These are phyloP conservation scores for Microcebus tavaratra DNA, from an alignment of 2,113 vertebrate genomes.

Conservation along the genomic window DNA sequence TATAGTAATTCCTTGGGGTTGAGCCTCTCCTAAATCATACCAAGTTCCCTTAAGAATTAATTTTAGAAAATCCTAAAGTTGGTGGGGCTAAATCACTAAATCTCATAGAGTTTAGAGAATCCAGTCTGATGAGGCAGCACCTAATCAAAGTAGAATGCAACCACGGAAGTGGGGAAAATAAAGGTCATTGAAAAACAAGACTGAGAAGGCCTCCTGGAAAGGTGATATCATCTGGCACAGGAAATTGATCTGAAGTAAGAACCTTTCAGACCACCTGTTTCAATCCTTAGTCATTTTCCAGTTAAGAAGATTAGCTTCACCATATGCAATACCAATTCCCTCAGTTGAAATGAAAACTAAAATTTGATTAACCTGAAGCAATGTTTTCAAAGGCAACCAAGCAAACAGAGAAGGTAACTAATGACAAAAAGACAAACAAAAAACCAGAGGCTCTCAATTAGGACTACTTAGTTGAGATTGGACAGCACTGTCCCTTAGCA, in stretches of 20 bases:
- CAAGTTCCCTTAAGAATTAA: not conserved
- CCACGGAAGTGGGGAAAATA: not conserved
- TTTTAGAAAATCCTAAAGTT: slow-evolving; percentile 38
- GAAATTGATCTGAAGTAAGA: not conserved
- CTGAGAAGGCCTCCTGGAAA: not conserved
- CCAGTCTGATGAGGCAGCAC: not conserved
- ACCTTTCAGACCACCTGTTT: not conserved
- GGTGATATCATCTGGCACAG: not conserved
- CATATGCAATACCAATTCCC: not conserved
- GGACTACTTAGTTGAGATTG: not conserved
- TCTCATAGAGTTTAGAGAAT: not conserved
- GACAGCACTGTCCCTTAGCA: not conserved
- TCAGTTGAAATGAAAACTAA: not conserved
- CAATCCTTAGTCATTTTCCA: not conserved
- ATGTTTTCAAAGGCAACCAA: not conserved
- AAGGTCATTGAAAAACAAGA: not conserved
- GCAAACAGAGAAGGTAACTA: not conserved
- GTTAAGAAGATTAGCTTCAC: not conserved
- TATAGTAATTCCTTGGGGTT: not conserved
- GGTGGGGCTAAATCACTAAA: not conserved
- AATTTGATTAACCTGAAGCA: not conserved
- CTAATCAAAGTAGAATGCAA: not conserved
- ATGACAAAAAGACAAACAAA: not conserved
- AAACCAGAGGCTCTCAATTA: not conserved
- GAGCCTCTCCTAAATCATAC: not conserved